Evolutionary conservation across 2,797 vertebrate genomes (phyloP), one percentile per base, ranked within the genome.

Genomic region (Gephyroberyx darwinii): DNA sequence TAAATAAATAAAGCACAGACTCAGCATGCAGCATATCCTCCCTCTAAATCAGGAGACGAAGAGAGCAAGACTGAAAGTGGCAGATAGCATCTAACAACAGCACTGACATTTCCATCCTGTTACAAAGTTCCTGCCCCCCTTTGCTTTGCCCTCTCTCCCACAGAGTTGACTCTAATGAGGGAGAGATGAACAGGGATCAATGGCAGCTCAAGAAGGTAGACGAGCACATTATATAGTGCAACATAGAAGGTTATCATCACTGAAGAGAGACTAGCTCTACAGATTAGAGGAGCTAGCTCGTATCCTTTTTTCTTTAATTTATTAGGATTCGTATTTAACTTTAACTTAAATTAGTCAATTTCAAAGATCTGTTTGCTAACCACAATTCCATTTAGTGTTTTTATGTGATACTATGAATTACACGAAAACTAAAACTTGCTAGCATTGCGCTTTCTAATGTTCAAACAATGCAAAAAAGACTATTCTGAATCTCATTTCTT

Each of bases 61-160:
- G 52, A 63, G 55, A 69, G 60, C 6, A 35, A 78, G 66, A 62
- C 39, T 56, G 47, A 81, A 75, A 58, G 70, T 45, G 59, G 61
- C 51, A 81, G 74, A 84, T 52, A 59, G 67, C 48, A 50, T 78
- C 82, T 65, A 86, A 71, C 64, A 73, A 63, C 69, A 73, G 70
- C 83, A 74, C 64, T 85, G 84, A 89, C 86, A 89, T 92, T 91
- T 91, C 75, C 66, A 80, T n/a, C 31, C 48, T 13, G 33, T 78
- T 84, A 61, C 71, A 73, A 73, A 85, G 81, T 69, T 74, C 74
- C 79, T 70, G 55, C 65, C 71, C 74, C 71, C 81, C 69, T 50
- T n/a, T 0, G 64, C 67, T 74, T 45, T 72, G 56, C 58, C 47
- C 62, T 33, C 71, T 63, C 45, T 33, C 79, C 78, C 75, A 73